These are phyloP conservation scores for Cylindroiulus punctatus DNA, from an alignment of 2,888 invertebrate species.

Conservation along the genomic window DNA sequence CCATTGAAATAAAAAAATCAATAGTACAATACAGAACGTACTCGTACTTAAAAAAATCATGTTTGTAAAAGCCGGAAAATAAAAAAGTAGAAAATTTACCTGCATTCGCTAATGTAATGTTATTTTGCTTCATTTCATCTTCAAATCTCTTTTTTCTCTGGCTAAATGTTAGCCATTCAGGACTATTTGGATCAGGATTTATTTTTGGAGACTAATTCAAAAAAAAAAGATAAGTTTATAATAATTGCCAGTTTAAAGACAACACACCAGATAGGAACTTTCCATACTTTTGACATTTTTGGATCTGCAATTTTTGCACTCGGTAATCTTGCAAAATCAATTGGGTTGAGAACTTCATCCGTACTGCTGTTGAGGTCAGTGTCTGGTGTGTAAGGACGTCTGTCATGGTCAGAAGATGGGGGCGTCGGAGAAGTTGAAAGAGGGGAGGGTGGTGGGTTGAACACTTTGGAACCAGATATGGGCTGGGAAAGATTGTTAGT, in stretches of 20 bases:
- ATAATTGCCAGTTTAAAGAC: background rate
- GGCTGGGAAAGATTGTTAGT: constrained; percentile 50
- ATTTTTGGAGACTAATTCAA: constrained; percentile 62
- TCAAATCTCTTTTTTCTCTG: constrained; percentile 96
- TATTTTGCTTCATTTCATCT: constrained; percentile 90
- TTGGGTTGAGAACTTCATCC: constrained; percentile 55
- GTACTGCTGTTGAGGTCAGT: constrained; percentile 57
- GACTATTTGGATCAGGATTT: constrained; percentile 66
- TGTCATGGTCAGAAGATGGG: constrained; percentile 52
- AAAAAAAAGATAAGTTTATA: background rate
- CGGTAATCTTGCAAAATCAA: constrained; percentile 56
- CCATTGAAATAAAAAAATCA: constrained; percentile 46
- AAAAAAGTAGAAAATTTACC: constrained; percentile 69
- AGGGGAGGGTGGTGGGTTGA: constrained; percentile 52
- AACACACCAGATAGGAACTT: background rate
- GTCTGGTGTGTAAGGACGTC: constrained; percentile 55
- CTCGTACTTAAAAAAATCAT: background rate
- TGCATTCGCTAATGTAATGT: constrained; percentile 84
- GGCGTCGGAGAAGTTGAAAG: constrained; percentile 54
- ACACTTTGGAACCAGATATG: constrained; percentile 48
- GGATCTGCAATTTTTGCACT: constrained; percentile 52
- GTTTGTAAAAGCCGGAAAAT: background rate
- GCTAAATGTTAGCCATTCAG: constrained; percentile 86
- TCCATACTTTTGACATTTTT: constrained; percentile 8
- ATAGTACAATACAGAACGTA: background rate